A percentile compares a stretch with the other conserved stretches of the same genome.
Evolutionary conservation across 2,888 invertebrate genomes (phyloP).

Genomic region (Heliconius cydno): DNA sequence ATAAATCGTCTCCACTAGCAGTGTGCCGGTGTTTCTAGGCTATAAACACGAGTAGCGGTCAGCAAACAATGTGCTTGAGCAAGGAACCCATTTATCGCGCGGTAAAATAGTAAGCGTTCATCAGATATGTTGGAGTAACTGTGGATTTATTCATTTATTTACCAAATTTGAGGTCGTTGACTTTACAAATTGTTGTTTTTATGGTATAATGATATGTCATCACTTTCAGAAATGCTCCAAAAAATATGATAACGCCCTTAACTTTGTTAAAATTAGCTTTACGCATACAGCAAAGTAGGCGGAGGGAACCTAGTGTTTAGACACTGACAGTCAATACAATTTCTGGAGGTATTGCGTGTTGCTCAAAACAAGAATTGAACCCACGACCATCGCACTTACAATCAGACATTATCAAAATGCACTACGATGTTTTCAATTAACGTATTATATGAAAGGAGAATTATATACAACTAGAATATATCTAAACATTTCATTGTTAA

Average conservation of each 20-base stretch:
- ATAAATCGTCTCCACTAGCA: slow-evolving; percentile 60
- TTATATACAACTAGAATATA: background rate
- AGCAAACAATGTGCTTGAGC: slow-evolving; percentile 67
- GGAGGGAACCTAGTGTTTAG: too few species aligned
- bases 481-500: background rate
- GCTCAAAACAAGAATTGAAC: too few species aligned
- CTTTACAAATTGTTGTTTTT: background rate
- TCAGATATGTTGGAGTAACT: slow-evolving; percentile 28
- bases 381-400: too few species aligned
- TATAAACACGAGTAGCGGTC: slow-evolving; percentile 69
- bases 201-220: background rate
- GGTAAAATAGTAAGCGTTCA: slow-evolving; percentile 59
- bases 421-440: too few species aligned
- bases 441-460: too few species aligned
- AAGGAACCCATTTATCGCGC: slow-evolving; percentile 69
- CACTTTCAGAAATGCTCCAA: too few species aligned
- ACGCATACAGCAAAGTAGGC: too few species aligned
- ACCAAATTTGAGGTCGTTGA: slow-evolving; percentile 15
- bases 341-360: too few species aligned
- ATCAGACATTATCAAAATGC: too few species aligned
- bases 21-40: slow-evolving; percentile 61
- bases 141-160: slow-evolving; percentile 29
- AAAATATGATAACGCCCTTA: too few species aligned
- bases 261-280: too few species aligned
- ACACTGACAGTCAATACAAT: too few species aligned